Conservation (phyloP, 2,888 invertebrate species). For the Oegoconia quadripuncta region DNA sequence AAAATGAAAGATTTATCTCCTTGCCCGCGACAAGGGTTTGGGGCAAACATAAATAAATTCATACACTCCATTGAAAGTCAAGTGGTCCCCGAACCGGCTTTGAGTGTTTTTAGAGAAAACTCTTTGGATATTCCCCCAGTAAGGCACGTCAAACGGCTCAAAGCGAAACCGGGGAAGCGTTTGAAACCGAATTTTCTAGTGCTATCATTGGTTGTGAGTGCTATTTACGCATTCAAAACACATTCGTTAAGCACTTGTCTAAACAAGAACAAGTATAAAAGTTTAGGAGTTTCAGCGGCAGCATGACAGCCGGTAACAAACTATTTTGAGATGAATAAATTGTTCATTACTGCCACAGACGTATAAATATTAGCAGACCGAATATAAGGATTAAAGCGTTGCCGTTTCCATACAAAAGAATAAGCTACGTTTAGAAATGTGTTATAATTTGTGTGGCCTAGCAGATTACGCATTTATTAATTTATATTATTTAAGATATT, state of each 20-base stretch:
- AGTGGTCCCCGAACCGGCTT: conserved; percentile 42
- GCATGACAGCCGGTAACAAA: no score
- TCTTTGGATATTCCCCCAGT: conserved; percentile 46
- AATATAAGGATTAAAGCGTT: no score
- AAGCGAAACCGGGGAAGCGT: conserved; percentile 19
- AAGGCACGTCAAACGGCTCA: conserved; percentile 35
- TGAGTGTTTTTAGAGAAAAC: conserved; percentile 58
- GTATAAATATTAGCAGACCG: no score
- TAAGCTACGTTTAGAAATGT: no score
- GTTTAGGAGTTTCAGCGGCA: no score
- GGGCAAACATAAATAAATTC: conserved; percentile 57
- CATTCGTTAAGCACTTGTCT: neutral
- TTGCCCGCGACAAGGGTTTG: conserved; percentile 34
- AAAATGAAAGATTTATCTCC: conserved; percentile 65
- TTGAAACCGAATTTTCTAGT: conserved; percentile 19
- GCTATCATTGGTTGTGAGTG: conserved; percentile 1
- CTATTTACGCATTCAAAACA: conserved; percentile 1
- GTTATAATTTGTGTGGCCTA: no score
- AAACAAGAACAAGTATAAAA: neutral
- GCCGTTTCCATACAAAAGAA: no score
- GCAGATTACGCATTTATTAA: no score
- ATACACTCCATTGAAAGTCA: conserved; percentile 60
- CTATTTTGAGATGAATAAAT: no score
- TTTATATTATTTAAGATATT: no score
- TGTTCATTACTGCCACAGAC: no score